Conservation (phyloP, 2,797 vertebrate species). For the Anguilla anguilla region DNA sequence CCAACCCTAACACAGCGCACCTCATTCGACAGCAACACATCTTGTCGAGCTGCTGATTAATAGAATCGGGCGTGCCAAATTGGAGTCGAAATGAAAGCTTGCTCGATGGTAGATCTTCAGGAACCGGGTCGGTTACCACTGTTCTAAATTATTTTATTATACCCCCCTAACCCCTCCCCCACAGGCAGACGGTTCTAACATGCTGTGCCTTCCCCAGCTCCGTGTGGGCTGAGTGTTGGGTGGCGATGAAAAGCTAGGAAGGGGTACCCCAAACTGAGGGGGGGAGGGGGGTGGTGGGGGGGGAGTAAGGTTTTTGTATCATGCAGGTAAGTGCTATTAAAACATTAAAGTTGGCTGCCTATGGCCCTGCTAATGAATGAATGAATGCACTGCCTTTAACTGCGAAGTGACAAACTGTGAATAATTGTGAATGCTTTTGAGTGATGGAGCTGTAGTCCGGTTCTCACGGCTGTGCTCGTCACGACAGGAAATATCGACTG, state of each 20-base stretch:
- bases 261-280: slow-evolving; percentile 35
- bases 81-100: no score
- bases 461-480: neutral
- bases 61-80: no score
- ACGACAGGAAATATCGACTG: neutral
- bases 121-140: no score
- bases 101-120: no score
- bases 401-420: neutral
- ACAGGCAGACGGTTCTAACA: slow-evolving; percentile 75
- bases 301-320: slow-evolving; percentile 65
- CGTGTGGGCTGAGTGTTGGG: slow-evolving; percentile 74
- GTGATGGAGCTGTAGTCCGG: neutral
- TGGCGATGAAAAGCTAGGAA: slow-evolving; percentile 74
- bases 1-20: no score
- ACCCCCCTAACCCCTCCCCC: slow-evolving; percentile 52
- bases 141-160: slow-evolving; percentile 5
- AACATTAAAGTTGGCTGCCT: slow-evolving; percentile 45
- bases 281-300: slow-evolving; percentile 53
- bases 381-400: neutral
- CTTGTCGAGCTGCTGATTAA: no score
- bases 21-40: no score
- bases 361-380: slow-evolving; percentile 50
- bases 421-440: neutral
- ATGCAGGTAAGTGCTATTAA: slow-evolving; percentile 65
- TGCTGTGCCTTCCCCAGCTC: slow-evolving; percentile 72